Evolutionary conservation across 2,113 vertebrate genomes (phyloP).

Genomic region (Spea bombifrons): DNA sequence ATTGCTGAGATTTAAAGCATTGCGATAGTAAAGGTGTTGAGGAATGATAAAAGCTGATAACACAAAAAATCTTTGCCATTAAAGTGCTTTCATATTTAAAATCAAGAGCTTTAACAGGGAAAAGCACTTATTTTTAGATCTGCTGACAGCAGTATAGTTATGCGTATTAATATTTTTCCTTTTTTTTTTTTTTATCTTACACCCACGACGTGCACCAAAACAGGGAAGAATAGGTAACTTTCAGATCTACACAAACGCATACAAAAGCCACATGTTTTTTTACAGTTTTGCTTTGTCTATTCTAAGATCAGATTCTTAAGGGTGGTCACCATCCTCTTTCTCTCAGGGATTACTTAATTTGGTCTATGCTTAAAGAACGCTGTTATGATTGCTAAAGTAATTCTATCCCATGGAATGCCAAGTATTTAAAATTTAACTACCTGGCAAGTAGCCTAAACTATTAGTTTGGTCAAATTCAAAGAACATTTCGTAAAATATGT

Average conservation of each 20-base stretch:
- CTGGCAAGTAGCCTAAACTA: constrained; percentile 36
- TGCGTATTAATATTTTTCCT: neutral
- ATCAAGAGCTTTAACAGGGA: constrained; percentile 40
- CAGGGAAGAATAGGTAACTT: constrained; percentile 1
- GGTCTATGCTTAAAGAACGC: constrained; percentile 25
- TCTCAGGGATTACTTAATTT: constrained; percentile 31
- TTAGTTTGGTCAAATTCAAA: constrained; percentile 30
- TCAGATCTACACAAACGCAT: neutral
- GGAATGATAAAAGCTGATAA: constrained; percentile 21
- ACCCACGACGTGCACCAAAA: neutral
- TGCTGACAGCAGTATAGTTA: neutral
- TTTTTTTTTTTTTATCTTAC: neutral
- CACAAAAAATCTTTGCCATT: constrained; percentile 39
- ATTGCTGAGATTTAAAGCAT: constrained; percentile 39
- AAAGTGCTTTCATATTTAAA: constrained; percentile 42
- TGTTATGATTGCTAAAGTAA: constrained; percentile 39
- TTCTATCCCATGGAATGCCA: constrained; percentile 29
- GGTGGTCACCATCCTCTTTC: constrained; percentile 38
- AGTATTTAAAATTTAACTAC: constrained; percentile 43
- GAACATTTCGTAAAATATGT: constrained; percentile 10
- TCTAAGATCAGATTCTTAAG: constrained; percentile 32
- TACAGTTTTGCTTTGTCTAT: constrained; percentile 27
- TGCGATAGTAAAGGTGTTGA: constrained; percentile 45
- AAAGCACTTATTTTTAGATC: neutral
- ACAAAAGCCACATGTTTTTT: constrained; percentile 11